These are phyloP conservation scores for Mactromeris polynyma DNA, from an alignment of 2,888 invertebrate genomes.

Conservation along the genomic window DNA sequence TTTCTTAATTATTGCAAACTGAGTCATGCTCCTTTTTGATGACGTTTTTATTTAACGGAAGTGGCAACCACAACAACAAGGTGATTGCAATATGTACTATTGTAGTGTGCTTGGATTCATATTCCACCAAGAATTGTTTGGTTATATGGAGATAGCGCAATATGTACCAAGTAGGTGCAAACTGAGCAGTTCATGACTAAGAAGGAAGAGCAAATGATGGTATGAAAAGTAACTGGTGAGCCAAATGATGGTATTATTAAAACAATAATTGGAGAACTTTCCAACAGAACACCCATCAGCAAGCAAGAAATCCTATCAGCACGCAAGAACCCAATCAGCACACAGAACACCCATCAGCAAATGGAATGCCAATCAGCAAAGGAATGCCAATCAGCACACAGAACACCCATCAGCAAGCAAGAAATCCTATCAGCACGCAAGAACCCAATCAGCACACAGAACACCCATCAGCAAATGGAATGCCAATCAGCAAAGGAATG, in stretches of 20 bases:
- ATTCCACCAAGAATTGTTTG: no score
- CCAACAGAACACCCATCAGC: not conserved
- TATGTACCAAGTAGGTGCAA: not conserved
- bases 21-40: not conserved
- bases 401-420: no score
- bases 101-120: no score
- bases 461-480: no score
- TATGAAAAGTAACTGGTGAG: not conserved
- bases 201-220: not conserved
- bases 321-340: no score
- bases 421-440: not conserved
- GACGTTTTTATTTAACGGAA: not conserved
- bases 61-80: not conserved
- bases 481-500: no score
- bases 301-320: not conserved
- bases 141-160: no score
- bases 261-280: not conserved
- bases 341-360: no score
- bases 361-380: no score
- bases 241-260: not conserved
- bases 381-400: no score
- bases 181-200: not conserved
- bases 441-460: no score
- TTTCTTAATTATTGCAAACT: not conserved
- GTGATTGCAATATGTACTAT: not conserved